These are phyloP conservation scores for Neotragus pygmaeus DNA, from an alignment of 2,113 vertebrate species.

Conservation along the genomic window DNA sequence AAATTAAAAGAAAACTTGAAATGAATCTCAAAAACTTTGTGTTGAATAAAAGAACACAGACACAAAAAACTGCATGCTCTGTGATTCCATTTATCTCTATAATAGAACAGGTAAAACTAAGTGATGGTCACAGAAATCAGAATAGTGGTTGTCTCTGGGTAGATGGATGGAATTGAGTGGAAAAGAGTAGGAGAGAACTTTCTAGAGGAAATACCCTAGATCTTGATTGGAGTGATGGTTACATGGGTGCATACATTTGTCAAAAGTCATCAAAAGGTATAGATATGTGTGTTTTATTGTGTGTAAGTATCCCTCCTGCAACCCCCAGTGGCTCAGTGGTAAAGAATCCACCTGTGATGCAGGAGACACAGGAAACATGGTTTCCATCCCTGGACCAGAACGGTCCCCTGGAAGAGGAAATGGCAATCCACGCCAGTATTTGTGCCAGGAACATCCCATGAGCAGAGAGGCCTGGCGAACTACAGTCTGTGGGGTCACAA, in stretches of 20 bases:
- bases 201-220: not conserved
- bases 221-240: not conserved
- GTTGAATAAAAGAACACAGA: not conserved
- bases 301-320: not conserved
- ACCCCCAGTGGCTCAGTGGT: not conserved
- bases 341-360: not conserved
- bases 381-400: not conserved
- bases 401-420: not conserved
- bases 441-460: not conserved
- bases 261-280: not conserved
- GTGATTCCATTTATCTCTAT: not conserved
- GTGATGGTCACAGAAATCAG: not conserved
- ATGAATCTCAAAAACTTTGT: not conserved
- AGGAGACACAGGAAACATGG: not conserved
- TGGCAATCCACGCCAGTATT: not conserved
- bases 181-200: not conserved
- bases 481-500: not conserved
- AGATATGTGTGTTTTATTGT: not conserved
- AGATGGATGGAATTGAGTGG: not conserved
- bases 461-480: not conserved
- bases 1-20: not conserved
- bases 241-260: not conserved
- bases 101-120: not conserved
- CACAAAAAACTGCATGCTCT: not conserved
- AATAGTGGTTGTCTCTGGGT: not conserved